Evolutionary conservation across 2,888 invertebrate genomes (phyloP), one percentile per base, ranked within the genome.

Genomic region (Megamerina dolium): DNA sequence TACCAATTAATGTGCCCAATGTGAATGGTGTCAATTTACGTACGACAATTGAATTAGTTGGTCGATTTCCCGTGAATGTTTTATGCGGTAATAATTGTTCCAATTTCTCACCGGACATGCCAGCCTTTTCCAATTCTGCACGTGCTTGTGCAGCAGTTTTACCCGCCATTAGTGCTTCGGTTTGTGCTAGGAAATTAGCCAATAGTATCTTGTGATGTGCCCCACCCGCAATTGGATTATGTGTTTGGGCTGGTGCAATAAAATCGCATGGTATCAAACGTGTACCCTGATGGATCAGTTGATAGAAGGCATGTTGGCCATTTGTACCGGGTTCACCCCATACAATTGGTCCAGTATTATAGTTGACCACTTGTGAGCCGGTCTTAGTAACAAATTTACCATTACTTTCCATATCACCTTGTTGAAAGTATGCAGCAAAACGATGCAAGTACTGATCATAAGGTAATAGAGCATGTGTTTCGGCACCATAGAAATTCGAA

Each of bases 321-420:
- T 99, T 99, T 31, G 99, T 99, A 16, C 99, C 99, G 1, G 99
- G 96, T 73, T 99, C 97, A 41, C 99, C 99, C 72, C 72, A 72
- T 21, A 72, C 71, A 60, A 72, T 72, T 35, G 72, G 72, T 1
- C 72, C 72, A 4, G 72, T 72, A 43, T 59, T 71, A 45, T 69
- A 72, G 41, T 60, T 54, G 12, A 69, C 70, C 12, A 69, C 72
- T 45, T 78, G 69, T 0, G 87, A 86, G 21, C 59, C 64, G 12
- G 77, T 74, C 23, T 85, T 79, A 0, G 87, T 88, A 20, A 90
- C 87, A 61, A 85, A 87, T 74, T 99, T 99, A 50, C 99, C 99
- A 73, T 99, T 99, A 54, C 94, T 94, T 73, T 99, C 99, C 99
- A 99, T 97, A 64, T 97, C 97, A 4, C 96, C 96, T 75, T 99